Base-by-base conservation (phyloP, 2,888 invertebrate genomes). In the Blastobasis lacticolella region DNA sequence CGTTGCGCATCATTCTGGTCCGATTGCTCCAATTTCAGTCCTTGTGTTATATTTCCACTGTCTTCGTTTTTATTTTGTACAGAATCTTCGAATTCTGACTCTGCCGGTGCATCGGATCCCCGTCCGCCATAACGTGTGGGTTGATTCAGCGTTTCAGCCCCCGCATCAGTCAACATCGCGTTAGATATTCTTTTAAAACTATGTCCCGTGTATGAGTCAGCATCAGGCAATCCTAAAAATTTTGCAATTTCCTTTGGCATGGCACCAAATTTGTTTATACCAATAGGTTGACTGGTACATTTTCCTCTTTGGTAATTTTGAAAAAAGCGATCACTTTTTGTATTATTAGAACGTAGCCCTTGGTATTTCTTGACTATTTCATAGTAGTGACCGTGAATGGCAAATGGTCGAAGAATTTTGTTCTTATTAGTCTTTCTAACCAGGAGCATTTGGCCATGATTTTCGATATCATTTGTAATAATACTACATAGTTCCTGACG, bases 231-330 rank as follows among this genome's bases (percentile, higher is more conserved):
- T 43, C 46, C 45, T 45, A 61, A 49, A 52, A 37, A 58, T 36
- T 36, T 52, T 4, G 59, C 59, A 5, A 61, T 56, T 56, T 59
- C 52, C 49, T 54, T 57, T 1, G 62, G 58, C 55, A 60, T 60
- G 8, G 41, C 10, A 6, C 55, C 56, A 51, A 59, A 55, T 52
- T 57, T 57, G 46, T 57, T 59, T 37, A 51, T 53, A 37, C 55
- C 57, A 38, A 59, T 55, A 5, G 49, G 38, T 38, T 61, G 61
- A n/a, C 23, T 1, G 4, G 53, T 59, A 48, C 60, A 62, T 49
- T 54, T 61, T 6, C 56, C 58, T 10, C 51, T 57, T 6, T 52
- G 53, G 40, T 53, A 57, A 45, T 54, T 53, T 50, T 47, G 53
- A 46, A 62, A 62, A 23, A 60, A 60, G n/a, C 55, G 51, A 48